Conservation (phyloP, 2,888 invertebrate species). For the Encarsia formosa region DNA sequence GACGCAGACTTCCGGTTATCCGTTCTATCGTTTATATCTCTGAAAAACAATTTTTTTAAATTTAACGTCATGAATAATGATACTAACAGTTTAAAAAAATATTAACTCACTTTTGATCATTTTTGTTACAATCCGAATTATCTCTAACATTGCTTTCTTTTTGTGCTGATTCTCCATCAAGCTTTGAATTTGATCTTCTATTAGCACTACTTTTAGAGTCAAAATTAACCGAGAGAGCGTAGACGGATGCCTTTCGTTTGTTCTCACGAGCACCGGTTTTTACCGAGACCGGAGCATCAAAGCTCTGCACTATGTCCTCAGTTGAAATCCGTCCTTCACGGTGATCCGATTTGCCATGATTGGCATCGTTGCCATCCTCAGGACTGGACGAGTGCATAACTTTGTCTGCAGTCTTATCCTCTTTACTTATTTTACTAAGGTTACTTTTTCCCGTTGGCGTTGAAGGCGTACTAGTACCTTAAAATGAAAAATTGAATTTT, state of each 20-base stretch:
- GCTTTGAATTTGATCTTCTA: slow-evolving; percentile 28
- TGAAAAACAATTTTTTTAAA: slow-evolving; percentile 4
- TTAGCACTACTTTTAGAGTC: slow-evolving; percentile 29
- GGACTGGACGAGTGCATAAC: slow-evolving; percentile 28
- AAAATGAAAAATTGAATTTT: slow-evolving; percentile 11
- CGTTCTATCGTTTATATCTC: background rate
- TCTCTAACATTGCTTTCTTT: too few species aligned
- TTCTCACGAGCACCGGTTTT: slow-evolving; percentile 30
- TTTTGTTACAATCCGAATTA: slow-evolving; percentile 12
- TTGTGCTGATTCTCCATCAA: too few species aligned
- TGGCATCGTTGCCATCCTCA: slow-evolving; percentile 27
- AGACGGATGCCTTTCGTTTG: slow-evolving; percentile 34
- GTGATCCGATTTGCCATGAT: slow-evolving; percentile 26
- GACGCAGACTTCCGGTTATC: slow-evolving; percentile 14
- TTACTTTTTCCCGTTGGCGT: slow-evolving; percentile 44
- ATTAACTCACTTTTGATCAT: slow-evolving; percentile 13
- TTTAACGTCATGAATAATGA: background rate
- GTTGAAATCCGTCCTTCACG: slow-evolving; percentile 28
- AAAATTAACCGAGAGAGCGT: slow-evolving; percentile 33
- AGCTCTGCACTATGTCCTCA: slow-evolving; percentile 31
- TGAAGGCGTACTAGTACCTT: slow-evolving; percentile 42
- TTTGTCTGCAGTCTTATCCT: slow-evolving; percentile 42
- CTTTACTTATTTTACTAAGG: slow-evolving; percentile 42
- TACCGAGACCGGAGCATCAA: slow-evolving; percentile 29
- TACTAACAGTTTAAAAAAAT: background rate